Conservation (phyloP, 1,140 invertebrate species). For the Anastrepha obliqua region DNA sequence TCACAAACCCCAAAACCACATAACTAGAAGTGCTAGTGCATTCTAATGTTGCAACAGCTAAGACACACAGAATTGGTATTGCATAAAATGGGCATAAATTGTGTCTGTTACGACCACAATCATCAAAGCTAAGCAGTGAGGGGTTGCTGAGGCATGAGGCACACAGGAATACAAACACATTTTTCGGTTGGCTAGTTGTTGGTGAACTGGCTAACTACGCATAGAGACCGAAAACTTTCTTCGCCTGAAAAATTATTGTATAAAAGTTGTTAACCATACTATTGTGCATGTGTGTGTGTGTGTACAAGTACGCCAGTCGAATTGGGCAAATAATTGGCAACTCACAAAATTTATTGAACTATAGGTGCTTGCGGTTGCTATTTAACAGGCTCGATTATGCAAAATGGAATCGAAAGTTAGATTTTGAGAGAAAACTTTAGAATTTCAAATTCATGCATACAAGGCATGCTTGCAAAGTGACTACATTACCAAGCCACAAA, state of each 20-base stretch:
- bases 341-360: background rate
- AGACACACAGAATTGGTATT: background rate
- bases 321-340: background rate
- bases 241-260: background rate
- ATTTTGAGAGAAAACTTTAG: too few species aligned
- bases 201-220: background rate
- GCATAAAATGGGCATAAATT: conserved; percentile 32
- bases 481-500: too few species aligned
- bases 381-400: background rate
- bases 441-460: too few species aligned
- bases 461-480: too few species aligned
- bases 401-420: background rate
- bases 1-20: conserved; percentile 6
- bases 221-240: background rate
- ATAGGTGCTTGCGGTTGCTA: background rate
- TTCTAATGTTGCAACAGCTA: conserved; percentile 5
- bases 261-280: background rate
- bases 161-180: background rate
- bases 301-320: background rate
- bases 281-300: background rate
- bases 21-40: background rate
- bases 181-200: background rate
- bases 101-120: background rate
- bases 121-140: background rate
- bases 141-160: background rate